Conservation (phyloP, 2,888 invertebrate species). For the Alviniconcha strummeri region DNA sequence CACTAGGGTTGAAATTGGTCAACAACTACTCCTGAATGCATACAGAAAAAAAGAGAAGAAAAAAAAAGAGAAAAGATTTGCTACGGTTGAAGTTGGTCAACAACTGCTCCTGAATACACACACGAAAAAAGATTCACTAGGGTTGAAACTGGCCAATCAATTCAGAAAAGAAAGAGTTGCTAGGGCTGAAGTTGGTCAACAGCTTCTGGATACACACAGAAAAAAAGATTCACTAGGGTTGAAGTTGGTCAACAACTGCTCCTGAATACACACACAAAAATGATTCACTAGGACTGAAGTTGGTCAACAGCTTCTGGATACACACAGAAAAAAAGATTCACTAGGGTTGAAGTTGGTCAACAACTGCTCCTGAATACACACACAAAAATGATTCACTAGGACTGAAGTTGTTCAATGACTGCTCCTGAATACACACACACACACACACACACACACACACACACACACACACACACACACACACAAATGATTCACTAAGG, state of each 20-base stretch:
- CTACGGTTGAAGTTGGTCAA: neutral
- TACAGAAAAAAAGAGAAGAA: neutral
- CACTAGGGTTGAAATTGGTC: neutral
- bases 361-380: neutral
- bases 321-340: too few species aligned
- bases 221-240: neutral
- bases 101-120: too few species aligned
- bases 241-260: constrained; percentile 60
- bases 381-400: neutral
- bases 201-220: neutral
- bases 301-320: too few species aligned
- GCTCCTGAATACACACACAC: too few species aligned
- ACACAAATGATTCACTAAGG: neutral
- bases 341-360: too few species aligned
- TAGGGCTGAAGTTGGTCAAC: neutral
- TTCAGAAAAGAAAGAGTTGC: too few species aligned
- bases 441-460: neutral
- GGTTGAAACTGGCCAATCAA: too few species aligned
- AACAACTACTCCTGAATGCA: neutral
- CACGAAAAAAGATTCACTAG: neutral
- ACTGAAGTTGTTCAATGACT: neutral
- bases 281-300: too few species aligned
- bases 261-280: constrained; percentile 44
- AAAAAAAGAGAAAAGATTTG: too few species aligned
- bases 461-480: neutral